phyloP scores from a whole-genome alignment of 2,888 invertebrate species.

The Diarsia dahlii region DNA sequence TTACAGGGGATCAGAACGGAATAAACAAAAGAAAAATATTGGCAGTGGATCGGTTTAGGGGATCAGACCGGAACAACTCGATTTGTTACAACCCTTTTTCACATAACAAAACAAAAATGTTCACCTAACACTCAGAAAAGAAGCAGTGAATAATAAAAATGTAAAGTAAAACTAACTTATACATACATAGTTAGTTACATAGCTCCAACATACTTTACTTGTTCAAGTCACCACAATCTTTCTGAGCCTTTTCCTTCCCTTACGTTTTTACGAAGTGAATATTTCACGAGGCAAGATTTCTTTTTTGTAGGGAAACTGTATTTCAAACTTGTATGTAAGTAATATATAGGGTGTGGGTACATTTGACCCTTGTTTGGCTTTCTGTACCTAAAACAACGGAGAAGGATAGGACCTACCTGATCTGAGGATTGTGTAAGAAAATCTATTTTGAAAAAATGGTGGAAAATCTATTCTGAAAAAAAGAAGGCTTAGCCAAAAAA shows the following conservation, averaged over 20 bases:
- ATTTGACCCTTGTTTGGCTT: constrained; percentile 31
- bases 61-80: no score
- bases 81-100: neutral
- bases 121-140: neutral
- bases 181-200: constrained; percentile 8
- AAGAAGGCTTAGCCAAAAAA: neutral
- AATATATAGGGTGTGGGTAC: constrained; percentile 37
- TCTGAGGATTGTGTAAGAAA: neutral
- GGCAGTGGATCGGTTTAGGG: no score
- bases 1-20: no score
- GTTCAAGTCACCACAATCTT: constrained; percentile 57
- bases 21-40: no score
- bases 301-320: constrained; percentile 52
- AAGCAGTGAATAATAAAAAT: constrained; percentile 51
- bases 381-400: constrained; percentile 5
- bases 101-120: neutral
- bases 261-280: constrained; percentile 61
- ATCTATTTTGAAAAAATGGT: neutral
- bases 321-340: constrained; percentile 47
- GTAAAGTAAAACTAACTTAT: constrained; percentile 44
- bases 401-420: neutral
- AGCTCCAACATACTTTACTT: constrained; percentile 14
- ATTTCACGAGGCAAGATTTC: constrained; percentile 59
- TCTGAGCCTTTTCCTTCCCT: constrained; percentile 55
- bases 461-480: no score